phyloP scores from a whole-genome alignment of 2,797 vertebrate species.

The Chelidonichthys spinosus region DNA sequence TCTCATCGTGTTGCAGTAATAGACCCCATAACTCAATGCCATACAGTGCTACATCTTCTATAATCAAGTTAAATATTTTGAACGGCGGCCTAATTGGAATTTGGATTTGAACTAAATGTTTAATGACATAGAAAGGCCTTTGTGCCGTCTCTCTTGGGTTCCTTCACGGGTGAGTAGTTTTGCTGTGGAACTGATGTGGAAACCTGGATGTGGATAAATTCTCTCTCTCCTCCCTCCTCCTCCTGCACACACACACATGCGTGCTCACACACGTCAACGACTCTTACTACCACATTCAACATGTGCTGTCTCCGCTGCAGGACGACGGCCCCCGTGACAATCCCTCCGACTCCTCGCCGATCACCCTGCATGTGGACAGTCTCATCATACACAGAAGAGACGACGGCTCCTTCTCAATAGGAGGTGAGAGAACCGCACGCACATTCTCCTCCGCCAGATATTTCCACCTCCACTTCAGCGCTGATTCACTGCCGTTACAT shows the following conservation, averaged over 20 bases:
- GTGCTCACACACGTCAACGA: neutral
- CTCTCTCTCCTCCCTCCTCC: neutral
- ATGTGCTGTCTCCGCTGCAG: slow-evolving; percentile 72
- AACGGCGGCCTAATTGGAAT: slow-evolving; percentile 49
- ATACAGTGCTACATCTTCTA: neutral
- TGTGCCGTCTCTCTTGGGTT: slow-evolving; percentile 21
- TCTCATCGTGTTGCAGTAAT: slow-evolving; percentile 13
- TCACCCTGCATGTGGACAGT: slow-evolving; percentile 90
- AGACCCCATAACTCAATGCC: slow-evolving; percentile 34
- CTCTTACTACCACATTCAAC: neutral
- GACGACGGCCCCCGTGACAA: slow-evolving; percentile 90
- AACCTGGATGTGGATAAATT: slow-evolving; percentile 40
- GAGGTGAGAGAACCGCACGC: slow-evolving; percentile 80
- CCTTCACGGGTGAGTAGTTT: slow-evolving; percentile 33
- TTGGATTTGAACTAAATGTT: slow-evolving; percentile 54
- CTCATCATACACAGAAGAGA: slow-evolving; percentile 91
- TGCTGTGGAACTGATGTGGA: slow-evolving; percentile 31
- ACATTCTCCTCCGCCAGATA: slow-evolving; percentile 1
- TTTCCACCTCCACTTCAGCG: slow-evolving; percentile 31
- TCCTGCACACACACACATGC: neutral
- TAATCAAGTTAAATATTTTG: slow-evolving; percentile 51
- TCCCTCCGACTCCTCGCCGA: slow-evolving; percentile 80
- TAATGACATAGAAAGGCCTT: slow-evolving; percentile 49
- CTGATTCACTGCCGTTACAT: slow-evolving; percentile 49
- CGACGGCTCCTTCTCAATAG: slow-evolving; percentile 93